Conservation (phyloP, 2,113 vertebrate genomes). For the Cyprinodon variegatus region DNA sequence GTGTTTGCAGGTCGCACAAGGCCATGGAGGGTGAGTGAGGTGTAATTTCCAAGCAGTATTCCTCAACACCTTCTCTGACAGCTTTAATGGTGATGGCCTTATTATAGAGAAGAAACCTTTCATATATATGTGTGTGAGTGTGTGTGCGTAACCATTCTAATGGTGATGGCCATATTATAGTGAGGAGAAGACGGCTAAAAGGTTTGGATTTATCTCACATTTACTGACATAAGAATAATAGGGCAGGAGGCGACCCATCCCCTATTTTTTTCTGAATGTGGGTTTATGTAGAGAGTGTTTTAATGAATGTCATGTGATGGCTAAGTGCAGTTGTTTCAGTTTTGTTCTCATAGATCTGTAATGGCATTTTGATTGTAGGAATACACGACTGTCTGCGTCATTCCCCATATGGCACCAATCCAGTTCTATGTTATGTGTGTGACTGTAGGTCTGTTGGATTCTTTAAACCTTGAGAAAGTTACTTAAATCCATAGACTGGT, state of each 20-base stretch:
- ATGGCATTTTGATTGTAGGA: background rate
- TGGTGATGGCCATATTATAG: constrained; percentile 69
- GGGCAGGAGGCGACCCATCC: constrained; percentile 25
- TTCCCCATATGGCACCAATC: background rate
- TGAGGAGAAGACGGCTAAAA: constrained; percentile 59
- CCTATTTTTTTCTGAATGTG: constrained; percentile 22
- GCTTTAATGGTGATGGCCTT: constrained; percentile 85
- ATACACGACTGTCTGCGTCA: background rate
- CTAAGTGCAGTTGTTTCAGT: constrained; percentile 58
- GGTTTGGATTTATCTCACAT: constrained; percentile 56
- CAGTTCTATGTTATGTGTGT: background rate
- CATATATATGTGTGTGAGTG: constrained; percentile 37
- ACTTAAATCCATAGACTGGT: constrained; percentile 52
- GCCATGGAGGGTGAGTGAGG: constrained; percentile 64
- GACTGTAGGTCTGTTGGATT: background rate
- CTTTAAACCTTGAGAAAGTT: constrained; percentile 28
- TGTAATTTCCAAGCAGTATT: constrained; percentile 79
- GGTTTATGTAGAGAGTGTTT: constrained; percentile 10
- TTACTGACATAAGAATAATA: constrained; percentile 65
- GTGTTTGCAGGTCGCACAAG: constrained; percentile 52
- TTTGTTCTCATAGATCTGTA: constrained; percentile 33
- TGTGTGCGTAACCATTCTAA: constrained; percentile 53
- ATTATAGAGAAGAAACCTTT: constrained; percentile 80
- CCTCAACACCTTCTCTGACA: constrained; percentile 78
- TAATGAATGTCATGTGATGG: constrained; percentile 71